Conservation (phyloP, 2,797 vertebrate genomes). For the Delichon dasypus region DNA sequence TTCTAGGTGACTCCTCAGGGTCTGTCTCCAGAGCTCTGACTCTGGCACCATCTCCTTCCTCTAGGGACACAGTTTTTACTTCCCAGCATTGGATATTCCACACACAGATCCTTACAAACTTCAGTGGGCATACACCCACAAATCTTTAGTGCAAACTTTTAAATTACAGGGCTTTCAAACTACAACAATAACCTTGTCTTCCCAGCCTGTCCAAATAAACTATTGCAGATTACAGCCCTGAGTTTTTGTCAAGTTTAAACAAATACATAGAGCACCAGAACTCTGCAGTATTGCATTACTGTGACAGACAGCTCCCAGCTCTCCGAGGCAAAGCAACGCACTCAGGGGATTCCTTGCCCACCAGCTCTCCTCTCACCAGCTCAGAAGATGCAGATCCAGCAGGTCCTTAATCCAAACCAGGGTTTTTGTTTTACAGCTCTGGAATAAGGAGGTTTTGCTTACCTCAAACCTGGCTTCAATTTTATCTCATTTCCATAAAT, state of each 20-base stretch:
- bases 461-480: conserved; percentile 66
- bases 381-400: conserved; percentile 25
- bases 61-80: not conserved
- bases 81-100: not conserved
- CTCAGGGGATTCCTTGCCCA: not conserved
- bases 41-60: not conserved
- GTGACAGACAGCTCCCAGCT: not conserved
- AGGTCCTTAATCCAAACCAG: conserved; percentile 57
- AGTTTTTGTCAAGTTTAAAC: conserved; percentile 48
- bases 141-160: not conserved
- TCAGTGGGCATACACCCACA: not conserved
- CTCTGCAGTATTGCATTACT: not conserved
- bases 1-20: not conserved
- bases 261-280: not conserved
- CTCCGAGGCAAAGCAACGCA: rapidly evolving
- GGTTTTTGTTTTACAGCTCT: conserved; percentile 38
- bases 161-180: conserved; percentile 10
- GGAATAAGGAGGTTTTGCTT: conserved; percentile 48
- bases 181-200: conserved; percentile 30
- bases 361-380: not conserved
- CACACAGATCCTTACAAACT: not conserved
- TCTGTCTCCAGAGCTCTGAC: not conserved
- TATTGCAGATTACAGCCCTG: conserved; percentile 16
- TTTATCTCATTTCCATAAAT: conserved; percentile 70
- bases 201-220: conserved; percentile 42